phyloP scores from a whole-genome alignment of 1,140 invertebrate genomes.

The Hesperophylax magnus region DNA sequence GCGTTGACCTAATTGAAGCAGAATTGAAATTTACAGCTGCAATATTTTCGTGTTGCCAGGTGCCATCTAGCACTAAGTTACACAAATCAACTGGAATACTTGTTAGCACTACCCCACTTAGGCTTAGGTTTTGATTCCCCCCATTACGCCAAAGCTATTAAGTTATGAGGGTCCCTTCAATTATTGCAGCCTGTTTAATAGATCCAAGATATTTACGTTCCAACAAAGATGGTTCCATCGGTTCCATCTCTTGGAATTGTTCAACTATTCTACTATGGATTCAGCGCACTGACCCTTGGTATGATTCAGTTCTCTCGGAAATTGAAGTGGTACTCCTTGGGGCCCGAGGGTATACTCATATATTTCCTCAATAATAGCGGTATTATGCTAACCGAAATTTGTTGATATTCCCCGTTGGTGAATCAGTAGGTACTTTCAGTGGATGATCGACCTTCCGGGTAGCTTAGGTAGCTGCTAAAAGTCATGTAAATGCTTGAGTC shows the following conservation, averaged over 20 bases:
- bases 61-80: too few species aligned
- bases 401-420: slow-evolving; percentile 40
- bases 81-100: too few species aligned
- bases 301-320: slow-evolving; percentile 47
- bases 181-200: neutral
- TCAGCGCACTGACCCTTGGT: slow-evolving; percentile 5
- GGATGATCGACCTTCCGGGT: too few species aligned
- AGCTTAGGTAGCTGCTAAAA: too few species aligned
- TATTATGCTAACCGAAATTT: slow-evolving; percentile 51
- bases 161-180: neutral
- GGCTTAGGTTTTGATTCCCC: neutral
- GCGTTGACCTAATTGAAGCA: neutral
- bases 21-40: too few species aligned
- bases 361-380: slow-evolving; percentile 28
- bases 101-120: too few species aligned
- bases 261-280: neutral
- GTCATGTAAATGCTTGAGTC: too few species aligned
- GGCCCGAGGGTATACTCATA: slow-evolving; percentile 37
- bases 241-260: neutral
- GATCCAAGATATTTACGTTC: neutral
- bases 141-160: neutral
- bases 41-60: too few species aligned
- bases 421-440: too few species aligned
- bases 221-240: too few species aligned
- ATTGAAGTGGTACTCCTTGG: slow-evolving; percentile 45